Evolutionary conservation across 2,797 vertebrate species (phyloP), one percentile per base, ranked within the genome.

Genomic region (Phoebastria nigripes): DNA sequence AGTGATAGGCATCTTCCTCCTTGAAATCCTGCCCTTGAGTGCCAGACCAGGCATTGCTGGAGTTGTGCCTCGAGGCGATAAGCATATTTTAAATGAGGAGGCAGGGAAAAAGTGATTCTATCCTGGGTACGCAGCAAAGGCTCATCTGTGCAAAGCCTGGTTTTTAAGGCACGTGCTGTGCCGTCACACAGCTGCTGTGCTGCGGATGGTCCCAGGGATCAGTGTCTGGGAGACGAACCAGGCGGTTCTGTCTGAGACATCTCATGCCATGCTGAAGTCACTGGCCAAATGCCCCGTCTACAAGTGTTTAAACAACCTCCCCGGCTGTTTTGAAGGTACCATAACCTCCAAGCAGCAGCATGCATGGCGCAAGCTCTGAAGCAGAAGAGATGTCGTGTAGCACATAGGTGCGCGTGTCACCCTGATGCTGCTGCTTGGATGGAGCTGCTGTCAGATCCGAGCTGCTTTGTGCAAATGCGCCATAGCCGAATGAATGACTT

Each of bases 401-500:
- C 63, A 19, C 58, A 7, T 18, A 21, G 2, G 2, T 66, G 39
- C 35, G 24, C 1, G 0, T 63, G 70, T 63, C 52, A n/a, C 83
- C 59, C 51, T 51, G 66, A 33, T 58, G 90, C 41, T n/a, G 52
- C 82, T 41, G 29, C 59, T 81, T 11, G 1, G n/a, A 31, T 17
- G 54, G 79, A 92, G 70, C 82, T 63, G 77, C 72, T 55, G 71
- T 76, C 63, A 6, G 47, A 12, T 47, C 55, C 0, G 4, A 72
- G 65, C 59, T 61, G 72, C 83, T 95, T 33, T 81, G 89, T 93
- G 87, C 28, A 13, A 58, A 63, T 4, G 15, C 1, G 0, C 42
- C 21, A 21, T 39, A 51, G 63, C 69, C 9, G 29, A 76, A 54
- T 19, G 66, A 91, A n/a, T 70, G 72, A 82, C 90, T 96, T 97